Conservation (phyloP, 2,113 vertebrate genomes). For the Syrmaticus mikado region DNA sequence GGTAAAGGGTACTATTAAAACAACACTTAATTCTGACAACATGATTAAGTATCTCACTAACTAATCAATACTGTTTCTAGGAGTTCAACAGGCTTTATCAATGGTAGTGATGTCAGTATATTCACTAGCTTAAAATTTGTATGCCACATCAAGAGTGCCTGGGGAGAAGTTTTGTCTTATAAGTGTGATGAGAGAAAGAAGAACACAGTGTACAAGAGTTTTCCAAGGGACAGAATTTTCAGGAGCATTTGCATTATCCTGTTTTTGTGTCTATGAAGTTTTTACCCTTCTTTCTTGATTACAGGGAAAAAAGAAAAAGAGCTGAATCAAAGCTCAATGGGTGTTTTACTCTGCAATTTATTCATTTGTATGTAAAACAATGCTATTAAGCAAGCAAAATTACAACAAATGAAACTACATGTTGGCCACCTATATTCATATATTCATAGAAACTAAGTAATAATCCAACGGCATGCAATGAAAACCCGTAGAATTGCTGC, state of each 20-base stretch:
- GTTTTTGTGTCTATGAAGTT: background rate
- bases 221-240: background rate
- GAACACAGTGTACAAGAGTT: rapidly evolving
- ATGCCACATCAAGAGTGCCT: background rate
- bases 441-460: background rate
- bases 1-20: conserved; percentile 41
- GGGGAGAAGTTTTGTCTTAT: background rate
- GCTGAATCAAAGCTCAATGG: background rate
- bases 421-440: background rate
- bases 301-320: background rate
- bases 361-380: background rate
- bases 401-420: background rate
- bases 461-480: background rate
- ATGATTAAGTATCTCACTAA: conserved; percentile 29
- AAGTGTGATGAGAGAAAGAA: background rate
- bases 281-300: background rate
- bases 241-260: background rate
- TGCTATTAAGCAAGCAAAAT: background rate
- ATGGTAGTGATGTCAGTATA: conserved; percentile 1
- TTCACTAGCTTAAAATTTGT: background rate
- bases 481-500: background rate
- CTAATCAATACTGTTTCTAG: conserved; percentile 47
- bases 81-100: conserved; percentile 4
- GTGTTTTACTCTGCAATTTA: background rate
- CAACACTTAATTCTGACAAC: conserved; percentile 48